Conservation (phyloP, 1,140 invertebrate species). For the Spodoptera frugiperda region DNA sequence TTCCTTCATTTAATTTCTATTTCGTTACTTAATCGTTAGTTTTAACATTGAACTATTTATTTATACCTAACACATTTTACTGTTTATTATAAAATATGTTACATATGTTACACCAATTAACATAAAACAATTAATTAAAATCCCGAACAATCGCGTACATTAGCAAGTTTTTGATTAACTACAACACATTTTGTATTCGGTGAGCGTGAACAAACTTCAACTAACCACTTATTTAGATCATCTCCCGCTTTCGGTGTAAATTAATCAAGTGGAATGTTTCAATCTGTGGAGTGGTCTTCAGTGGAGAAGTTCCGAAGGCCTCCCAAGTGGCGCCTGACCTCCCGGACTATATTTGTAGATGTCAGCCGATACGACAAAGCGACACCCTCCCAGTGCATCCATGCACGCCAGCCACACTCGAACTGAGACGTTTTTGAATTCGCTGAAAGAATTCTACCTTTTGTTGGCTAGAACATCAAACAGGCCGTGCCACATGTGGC, state of each 20-base stretch:
- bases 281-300: constrained; percentile 54
- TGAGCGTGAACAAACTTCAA: neutral
- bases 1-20: no score
- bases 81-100: no score
- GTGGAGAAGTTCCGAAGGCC: constrained; percentile 52
- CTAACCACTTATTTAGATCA: neutral
- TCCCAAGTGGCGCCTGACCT: constrained; percentile 53
- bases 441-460: neutral
- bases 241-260: constrained; percentile 53
- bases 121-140: no score
- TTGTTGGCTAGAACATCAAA: constrained; percentile 16
- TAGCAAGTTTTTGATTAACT: no score
- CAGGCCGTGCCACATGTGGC: neutral
- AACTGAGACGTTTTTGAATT: constrained; percentile 21
- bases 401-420: constrained; percentile 17
- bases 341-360: constrained; percentile 61
- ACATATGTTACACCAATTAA: no score
- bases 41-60: no score
- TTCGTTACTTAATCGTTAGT: no score
- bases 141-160: no score
- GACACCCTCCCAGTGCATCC: constrained; percentile 21
- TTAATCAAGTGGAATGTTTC: constrained; percentile 64
- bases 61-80: no score
- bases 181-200: neutral
- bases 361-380: constrained; percentile 54